Base-by-base conservation (phyloP, 2,113 vertebrate species). In the Lamprologus sp. region DNA sequence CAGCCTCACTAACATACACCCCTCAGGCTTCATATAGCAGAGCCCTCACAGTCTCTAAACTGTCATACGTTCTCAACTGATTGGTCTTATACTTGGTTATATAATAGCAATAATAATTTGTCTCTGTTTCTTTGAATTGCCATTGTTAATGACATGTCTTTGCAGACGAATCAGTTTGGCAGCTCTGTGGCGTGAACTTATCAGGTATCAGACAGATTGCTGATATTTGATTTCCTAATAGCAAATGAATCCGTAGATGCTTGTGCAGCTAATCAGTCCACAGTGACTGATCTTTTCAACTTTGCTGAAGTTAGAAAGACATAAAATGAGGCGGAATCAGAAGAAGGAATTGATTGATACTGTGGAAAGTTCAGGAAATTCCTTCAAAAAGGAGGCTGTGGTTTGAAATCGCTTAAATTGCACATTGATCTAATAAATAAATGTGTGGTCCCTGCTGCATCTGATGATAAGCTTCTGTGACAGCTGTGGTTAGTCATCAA, bases 191-290 rank as follows among this genome's bases (percentile, higher is more conserved):
- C 15, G 3, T 49, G 15, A 75, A 28, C 23, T 19, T 47, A 17
- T 5, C 40, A 0, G 6, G 4, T 31, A 19, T 49, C 26, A 11
- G 9, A 31, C 23, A 31, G 28, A 49, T 19, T 75, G 42, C 70
- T 75, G 42, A 75, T 47, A 19, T 47, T 75, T 28, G 40, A 75
- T 47, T 28, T 75, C 70, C 23, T 49, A 12, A 77, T 49, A 31
- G 2, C 9, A 49, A 8, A 13, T 8, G 15, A 77, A 77, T 49
- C 68, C 2, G 12, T 23, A 70, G 21, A 73, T 73, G 23, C 40
- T 10, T 6, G 21, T 73, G 21, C 23, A 45, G 65, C 21, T 23
- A 40, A 45, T 45, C 70, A 19, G 6, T 31, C 26, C 5, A 28
- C 45, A 1, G 42, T 75, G 68, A 26, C 21, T 17, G 70, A 75